A percentile compares a stretch with the other conserved stretches of the same genome.
Evolutionary conservation across 2,113 vertebrate genomes (phyloP).

Genomic region (Campylorhamphus procurvoides): DNA sequence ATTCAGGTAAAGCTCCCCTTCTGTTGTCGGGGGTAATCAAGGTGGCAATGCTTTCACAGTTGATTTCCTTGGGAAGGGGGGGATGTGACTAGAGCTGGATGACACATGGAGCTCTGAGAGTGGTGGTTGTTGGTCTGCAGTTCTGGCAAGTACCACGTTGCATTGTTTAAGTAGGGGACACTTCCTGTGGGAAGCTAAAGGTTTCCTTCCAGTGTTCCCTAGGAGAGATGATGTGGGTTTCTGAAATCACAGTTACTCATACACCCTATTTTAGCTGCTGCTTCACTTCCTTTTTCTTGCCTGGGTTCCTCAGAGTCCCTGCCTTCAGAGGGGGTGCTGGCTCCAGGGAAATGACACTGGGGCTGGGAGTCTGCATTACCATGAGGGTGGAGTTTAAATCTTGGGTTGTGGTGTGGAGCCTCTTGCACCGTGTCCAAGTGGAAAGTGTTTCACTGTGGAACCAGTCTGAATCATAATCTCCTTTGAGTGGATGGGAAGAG

Average conservation of each 20-base stretch:
- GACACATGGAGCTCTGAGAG: neutral
- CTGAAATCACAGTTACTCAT: neutral
- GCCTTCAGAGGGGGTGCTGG: neutral
- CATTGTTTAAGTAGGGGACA: neutral
- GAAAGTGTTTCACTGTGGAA: neutral
- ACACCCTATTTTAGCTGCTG: neutral
- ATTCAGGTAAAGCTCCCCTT: conserved; percentile 82
- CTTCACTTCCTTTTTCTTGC: neutral
- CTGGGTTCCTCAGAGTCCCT: neutral
- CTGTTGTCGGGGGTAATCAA: neutral
- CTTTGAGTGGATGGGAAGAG: neutral
- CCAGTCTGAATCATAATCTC: neutral
- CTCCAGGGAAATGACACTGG: neutral
- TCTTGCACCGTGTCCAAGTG: neutral
- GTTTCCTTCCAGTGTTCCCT: neutral
- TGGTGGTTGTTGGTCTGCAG: neutral
- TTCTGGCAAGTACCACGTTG: neutral
- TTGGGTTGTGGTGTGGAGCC: neutral
- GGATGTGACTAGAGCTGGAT: neutral
- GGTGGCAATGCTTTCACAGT: neutral
- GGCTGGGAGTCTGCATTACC: neutral
- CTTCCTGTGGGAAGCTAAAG: neutral
- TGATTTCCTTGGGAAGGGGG: neutral
- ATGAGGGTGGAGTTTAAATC: neutral
- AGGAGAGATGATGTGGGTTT: neutral